These are phyloP conservation scores for Papilio demoleus DNA, from an alignment of 2,888 invertebrate species.

Conservation along the genomic window DNA sequence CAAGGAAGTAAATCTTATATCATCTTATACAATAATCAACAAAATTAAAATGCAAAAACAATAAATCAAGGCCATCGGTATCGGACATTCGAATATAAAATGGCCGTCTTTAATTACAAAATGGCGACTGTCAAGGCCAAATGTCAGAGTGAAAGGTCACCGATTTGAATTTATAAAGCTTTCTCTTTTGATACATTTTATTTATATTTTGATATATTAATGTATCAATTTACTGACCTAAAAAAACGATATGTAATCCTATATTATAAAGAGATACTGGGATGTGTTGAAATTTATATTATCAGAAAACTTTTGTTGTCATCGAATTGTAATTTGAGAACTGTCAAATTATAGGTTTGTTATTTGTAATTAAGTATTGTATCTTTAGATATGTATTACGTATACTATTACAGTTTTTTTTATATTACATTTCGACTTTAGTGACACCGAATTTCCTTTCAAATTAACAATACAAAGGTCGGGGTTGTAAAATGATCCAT, in stretches of 20 bases:
- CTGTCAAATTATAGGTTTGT: too few species aligned
- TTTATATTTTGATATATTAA: neutral
- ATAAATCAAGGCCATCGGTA: constrained; percentile 24
- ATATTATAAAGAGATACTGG: too few species aligned
- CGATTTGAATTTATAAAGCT: constrained; percentile 19
- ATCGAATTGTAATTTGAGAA: too few species aligned
- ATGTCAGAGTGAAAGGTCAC: constrained; percentile 55
- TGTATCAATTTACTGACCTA: too few species aligned
- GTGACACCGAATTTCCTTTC: constrained; percentile 13
- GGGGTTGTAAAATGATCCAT: constrained; percentile 6
- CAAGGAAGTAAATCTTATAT: constrained; percentile 32
- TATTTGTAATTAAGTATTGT: too few species aligned
- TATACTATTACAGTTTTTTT: neutral
- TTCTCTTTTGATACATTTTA: neutral
- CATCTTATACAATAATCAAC: constrained; percentile 30
- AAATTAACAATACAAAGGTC: constrained; percentile 20
- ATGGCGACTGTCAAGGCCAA: constrained; percentile 55
- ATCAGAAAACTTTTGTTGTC: too few species aligned
- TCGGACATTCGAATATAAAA: constrained; percentile 39
- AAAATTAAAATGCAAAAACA: constrained; percentile 25
- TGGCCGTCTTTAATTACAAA: constrained; percentile 47
- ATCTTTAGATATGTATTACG: neutral
- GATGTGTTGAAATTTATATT: too few species aligned
- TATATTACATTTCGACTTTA: neutral
- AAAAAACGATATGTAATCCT: too few species aligned